Base-by-base conservation (phyloP, 2,797 vertebrate genomes). In the Coracias cyanogaster region DNA sequence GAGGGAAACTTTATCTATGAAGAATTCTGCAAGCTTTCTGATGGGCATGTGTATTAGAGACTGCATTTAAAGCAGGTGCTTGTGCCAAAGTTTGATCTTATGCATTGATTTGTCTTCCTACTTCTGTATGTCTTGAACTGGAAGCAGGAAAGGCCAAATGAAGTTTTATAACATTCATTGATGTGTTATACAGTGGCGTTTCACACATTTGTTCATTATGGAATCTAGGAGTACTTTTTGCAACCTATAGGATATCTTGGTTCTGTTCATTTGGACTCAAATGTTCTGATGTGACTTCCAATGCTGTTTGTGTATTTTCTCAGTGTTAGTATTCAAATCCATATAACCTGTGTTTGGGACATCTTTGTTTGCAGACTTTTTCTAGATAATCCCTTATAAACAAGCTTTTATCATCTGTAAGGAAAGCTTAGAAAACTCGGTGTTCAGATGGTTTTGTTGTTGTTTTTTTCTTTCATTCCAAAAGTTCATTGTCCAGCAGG, bases 181-280 rank as follows among this genome's bases (percentile, higher is more conserved):
- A 5, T 64, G 21, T 92, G 7, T 12, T 67, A 74, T 49, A 49
- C 24, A 29, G 22, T 51, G 26, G 5, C 15, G 82, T 80, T 85
- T 82, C 64, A 77, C 15, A 73, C 61, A 22, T n/a, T 37, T 37
- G 3, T 41, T 80, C 65, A 28, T 46, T 70, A n/a, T 14, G 72
- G 43, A 82, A 49, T n/a, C 12, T 33, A 51, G 26, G 21, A 70
- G 2, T 80, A 22, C 5, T 37, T 78, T 37, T 69, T 64, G 3
- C 55, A 67, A 29, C 10, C 77, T 70, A 6, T 0, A 1, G 2
- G 1, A 4, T 74, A 26, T 31, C 20, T 76, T 82, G 15, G 5
- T 77, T 81, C 14, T 81, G 7, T 60, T 78, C 41, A 41, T 78
- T 86, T 3, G 14, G 18, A 39, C 33, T 73, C 25, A 77, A 55